Percentiles rank a stretch among this genome's conserved stretches.
phyloP scores from a whole-genome alignment of 1,140 invertebrate species.

The Ceratosolen solmsi region DNA sequence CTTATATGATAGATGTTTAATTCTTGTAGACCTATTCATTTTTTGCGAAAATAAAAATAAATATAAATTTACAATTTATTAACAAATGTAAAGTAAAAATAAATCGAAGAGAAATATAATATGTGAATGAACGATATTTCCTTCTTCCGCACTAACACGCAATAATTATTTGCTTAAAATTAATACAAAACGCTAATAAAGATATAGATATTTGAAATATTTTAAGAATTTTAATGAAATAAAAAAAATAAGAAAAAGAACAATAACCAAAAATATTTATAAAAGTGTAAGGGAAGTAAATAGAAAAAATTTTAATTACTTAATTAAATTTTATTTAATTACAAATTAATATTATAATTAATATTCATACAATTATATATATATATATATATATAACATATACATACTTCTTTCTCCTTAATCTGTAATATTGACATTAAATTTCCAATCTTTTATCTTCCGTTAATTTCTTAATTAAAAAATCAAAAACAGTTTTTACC shows the following conservation, averaged over 20 bases:
- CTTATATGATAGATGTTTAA: too few relatives aligned
- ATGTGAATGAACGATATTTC: constrained; percentile 26
- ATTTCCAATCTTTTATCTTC: neutral
- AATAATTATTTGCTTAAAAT: constrained; percentile 44
- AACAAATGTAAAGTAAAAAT: neutral
- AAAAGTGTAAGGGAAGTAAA: neutral
- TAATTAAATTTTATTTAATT: too few relatives aligned
- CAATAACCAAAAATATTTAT: constrained; percentile 4
- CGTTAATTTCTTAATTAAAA: neutral
- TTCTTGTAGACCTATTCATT: too few relatives aligned
- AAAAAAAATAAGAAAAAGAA: constrained; percentile 3
- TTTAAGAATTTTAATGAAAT: constrained; percentile 18
- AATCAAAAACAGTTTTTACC: constrained; percentile 49
- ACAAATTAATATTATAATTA: constrained; percentile 6
- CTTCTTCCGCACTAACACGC: constrained; percentile 39
- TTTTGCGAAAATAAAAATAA: too few relatives aligned
- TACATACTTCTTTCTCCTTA: neutral
- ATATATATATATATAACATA: neutral
- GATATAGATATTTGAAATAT: neutral
- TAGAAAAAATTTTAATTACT: too few relatives aligned
- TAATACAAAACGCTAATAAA: constrained; percentile 25
- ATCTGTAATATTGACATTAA: neutral
- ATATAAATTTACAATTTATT: neutral
- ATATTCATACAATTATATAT: neutral
- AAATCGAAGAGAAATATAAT: too few relatives aligned